Conservation (phyloP, 2,113 vertebrate species). For the Passer domesticus region DNA sequence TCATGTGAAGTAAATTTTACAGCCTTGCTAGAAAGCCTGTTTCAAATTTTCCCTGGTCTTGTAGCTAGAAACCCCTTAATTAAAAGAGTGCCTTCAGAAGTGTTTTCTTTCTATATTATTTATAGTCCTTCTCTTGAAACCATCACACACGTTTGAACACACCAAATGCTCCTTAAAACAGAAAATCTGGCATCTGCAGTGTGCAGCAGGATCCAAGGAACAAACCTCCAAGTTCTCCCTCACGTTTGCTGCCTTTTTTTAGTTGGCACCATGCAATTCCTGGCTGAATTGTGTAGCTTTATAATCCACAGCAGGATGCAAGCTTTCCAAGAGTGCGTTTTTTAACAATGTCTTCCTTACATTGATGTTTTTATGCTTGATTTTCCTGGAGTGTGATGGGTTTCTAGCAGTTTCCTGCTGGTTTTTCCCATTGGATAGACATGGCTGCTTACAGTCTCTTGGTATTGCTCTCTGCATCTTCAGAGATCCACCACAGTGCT, state of each 20-base stretch:
- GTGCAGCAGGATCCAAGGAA: background rate
- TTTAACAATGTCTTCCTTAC: background rate
- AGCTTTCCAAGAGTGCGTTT: background rate
- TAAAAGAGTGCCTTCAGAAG: background rate
- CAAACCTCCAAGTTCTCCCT: conserved; percentile 9
- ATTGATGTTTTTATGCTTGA: background rate
- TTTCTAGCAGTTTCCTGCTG: background rate
- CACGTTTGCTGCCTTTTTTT: background rate
- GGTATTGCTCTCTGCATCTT: background rate
- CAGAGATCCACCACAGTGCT: background rate
- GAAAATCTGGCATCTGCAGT: background rate
- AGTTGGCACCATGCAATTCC: background rate
- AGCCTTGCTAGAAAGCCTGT: background rate
- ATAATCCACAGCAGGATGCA: background rate
- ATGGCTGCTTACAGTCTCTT: background rate
- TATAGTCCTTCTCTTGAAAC: background rate
- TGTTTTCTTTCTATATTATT: background rate
- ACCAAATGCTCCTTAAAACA: background rate
- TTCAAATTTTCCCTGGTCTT: background rate
- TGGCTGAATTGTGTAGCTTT: background rate
- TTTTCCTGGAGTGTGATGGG: background rate
- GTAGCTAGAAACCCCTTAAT: background rate
- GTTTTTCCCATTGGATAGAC: background rate
- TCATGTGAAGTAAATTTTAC: background rate
- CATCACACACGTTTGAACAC: background rate